Percentiles rank a stretch among this genome's conserved stretches.
phyloP scores from a whole-genome alignment of 1,140 invertebrate genomes.

The Papilio dardanus region DNA sequence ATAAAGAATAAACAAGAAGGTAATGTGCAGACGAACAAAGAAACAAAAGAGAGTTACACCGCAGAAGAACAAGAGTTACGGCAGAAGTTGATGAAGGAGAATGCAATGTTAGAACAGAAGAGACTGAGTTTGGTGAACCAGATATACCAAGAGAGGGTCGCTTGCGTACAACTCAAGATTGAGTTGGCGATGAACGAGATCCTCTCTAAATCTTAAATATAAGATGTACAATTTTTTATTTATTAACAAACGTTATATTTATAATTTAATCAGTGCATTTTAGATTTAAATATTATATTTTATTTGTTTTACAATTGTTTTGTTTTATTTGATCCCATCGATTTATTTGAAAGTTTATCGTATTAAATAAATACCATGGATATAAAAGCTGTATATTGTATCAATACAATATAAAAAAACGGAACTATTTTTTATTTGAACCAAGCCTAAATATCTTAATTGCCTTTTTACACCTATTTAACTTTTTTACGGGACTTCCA shows the following conservation, averaged over 20 bases:
- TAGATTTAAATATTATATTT: conserved; percentile 12
- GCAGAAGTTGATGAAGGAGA: conserved; percentile 84
- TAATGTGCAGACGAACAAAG: conserved; percentile 69
- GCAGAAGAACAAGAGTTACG: conserved; percentile 72
- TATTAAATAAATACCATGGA: not conserved
- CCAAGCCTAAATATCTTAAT: not conserved
- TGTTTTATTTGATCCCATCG: not conserved
- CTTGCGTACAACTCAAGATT: conserved; percentile 86
- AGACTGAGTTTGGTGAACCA: conserved; percentile 84
- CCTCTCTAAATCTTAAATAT: conserved; percentile 66
- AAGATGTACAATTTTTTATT: conserved; percentile 18
- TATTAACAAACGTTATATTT: conserved; percentile 7
- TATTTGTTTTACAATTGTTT: not conserved
- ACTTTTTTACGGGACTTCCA: too few species aligned
- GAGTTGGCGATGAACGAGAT: conserved; percentile 85
- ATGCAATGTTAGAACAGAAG: conserved; percentile 86
- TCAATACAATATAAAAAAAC: not conserved
- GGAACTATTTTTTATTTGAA: not conserved
- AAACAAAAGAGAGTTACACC: conserved; percentile 81
- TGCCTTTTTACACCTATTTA: not conserved
- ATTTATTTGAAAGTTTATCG: not conserved
- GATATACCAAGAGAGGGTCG: conserved; percentile 86
- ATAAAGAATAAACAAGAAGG: conserved; percentile 81
- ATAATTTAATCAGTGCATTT: not conserved
- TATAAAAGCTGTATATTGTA: not conserved